phyloP scores from a whole-genome alignment of 2,113 vertebrate species.

The Choloepus hoffmanni region DNA sequence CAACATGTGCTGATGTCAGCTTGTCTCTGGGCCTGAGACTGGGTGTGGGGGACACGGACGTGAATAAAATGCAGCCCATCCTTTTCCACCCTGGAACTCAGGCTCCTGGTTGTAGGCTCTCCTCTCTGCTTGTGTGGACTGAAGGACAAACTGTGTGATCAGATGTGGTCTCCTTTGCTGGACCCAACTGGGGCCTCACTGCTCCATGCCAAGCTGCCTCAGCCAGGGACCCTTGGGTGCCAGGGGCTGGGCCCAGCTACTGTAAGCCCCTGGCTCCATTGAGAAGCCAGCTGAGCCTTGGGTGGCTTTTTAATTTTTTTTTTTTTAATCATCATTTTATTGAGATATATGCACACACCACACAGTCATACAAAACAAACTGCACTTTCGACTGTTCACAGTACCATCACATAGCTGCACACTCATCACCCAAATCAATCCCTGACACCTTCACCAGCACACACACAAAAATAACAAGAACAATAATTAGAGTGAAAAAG shows the following conservation, averaged over 20 bases:
- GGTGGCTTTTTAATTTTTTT: not conserved
- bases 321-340: too few species aligned
- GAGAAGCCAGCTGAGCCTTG: not conserved
- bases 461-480: too few species aligned
- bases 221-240: not conserved
- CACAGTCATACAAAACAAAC: too few species aligned
- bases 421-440: too few species aligned
- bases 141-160: not conserved
- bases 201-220: not conserved
- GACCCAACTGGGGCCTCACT: not conserved
- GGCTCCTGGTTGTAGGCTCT: not conserved
- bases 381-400: too few species aligned
- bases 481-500: too few species aligned
- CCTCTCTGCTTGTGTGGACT: not conserved
- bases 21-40: not conserved
- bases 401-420: too few species aligned
- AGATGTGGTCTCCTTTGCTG: not conserved
- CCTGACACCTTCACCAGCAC: too few species aligned
- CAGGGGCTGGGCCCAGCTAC: not conserved
- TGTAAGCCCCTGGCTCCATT: not conserved
- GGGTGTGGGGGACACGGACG: not conserved
- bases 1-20: not conserved
- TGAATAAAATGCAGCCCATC: not conserved
- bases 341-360: too few species aligned
- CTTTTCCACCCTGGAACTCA: not conserved